phyloP scores from a whole-genome alignment of 2,797 vertebrate species.

The Xerus rutilus region DNA sequence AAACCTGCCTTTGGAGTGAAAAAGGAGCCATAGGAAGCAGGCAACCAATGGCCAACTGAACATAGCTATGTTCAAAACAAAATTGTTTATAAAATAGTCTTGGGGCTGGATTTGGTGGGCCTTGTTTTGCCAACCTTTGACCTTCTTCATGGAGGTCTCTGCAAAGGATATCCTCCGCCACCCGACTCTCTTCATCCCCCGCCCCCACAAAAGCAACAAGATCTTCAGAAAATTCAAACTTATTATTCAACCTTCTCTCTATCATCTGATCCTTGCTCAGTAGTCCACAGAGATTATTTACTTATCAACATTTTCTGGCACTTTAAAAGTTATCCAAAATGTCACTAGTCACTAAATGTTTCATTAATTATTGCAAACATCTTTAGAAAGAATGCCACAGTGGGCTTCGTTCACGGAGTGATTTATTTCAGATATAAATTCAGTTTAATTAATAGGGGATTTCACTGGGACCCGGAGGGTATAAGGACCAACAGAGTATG shows the following conservation, averaged over 20 bases:
- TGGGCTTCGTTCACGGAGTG: slow-evolving; percentile 86
- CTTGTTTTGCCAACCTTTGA: not conserved
- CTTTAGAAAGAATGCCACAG: slow-evolving; percentile 87
- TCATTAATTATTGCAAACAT: slow-evolving; percentile 89
- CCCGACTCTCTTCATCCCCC: not conserved
- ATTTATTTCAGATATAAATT: slow-evolving; percentile 90
- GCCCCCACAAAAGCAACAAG: not conserved
- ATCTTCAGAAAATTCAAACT: not conserved
- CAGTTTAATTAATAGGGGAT: slow-evolving; percentile 91
- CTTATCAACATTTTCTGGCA: slow-evolving; percentile 85
- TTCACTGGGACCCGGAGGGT: slow-evolving; percentile 88
- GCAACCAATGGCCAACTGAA: not conserved
- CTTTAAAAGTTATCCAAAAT: slow-evolving; percentile 89
- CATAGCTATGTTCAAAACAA: not conserved
- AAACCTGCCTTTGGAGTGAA: not conserved
- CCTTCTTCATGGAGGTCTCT: not conserved
- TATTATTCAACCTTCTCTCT: slow-evolving; percentile 44
- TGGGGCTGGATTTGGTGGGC: not conserved
- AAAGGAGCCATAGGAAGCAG: not conserved
- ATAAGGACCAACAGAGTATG: slow-evolving; percentile 86
- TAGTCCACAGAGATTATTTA: slow-evolving; percentile 80
- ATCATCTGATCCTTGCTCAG: slow-evolving; percentile 78
- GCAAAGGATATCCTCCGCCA: not conserved
- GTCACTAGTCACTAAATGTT: slow-evolving; percentile 88
- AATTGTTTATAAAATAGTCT: not conserved